Evolutionary conservation across 1,140 invertebrate genomes (phyloP).

Genomic region (Bicyclus anynana): DNA sequence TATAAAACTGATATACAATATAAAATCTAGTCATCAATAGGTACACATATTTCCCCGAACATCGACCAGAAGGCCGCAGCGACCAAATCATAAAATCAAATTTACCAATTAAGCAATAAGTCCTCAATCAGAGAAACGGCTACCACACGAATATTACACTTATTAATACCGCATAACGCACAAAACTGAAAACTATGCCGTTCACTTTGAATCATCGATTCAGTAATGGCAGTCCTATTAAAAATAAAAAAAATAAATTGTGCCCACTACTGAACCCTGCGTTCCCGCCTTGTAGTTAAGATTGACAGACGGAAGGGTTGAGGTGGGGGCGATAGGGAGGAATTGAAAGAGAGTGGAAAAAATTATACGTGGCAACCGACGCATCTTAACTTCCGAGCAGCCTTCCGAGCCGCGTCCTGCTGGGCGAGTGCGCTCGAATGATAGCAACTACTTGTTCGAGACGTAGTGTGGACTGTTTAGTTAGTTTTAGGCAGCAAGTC

Average conservation of each 20-base stretch:
- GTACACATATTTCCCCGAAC: not conserved
- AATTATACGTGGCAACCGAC: slow-evolving; percentile 73
- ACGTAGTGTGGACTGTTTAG: too few relatives aligned
- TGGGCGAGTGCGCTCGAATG: slow-evolving; percentile 34
- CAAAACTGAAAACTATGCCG: slow-evolving; percentile 33
- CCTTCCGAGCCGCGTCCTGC: slow-evolving; percentile 45
- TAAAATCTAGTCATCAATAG: too few relatives aligned
- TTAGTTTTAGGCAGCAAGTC: too few relatives aligned
- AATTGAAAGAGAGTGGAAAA: slow-evolving; percentile 73
- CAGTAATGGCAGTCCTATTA: slow-evolving; percentile 62
- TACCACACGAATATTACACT: slow-evolving; percentile 30
- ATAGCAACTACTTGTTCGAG: not conserved
- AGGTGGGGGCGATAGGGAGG: slow-evolving; percentile 54
- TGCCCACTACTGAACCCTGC: slow-evolving; percentile 62
- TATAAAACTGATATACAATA: too few relatives aligned
- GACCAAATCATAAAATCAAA: slow-evolving; percentile 22
- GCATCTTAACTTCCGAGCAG: slow-evolving; percentile 71
- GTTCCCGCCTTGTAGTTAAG: slow-evolving; percentile 71
- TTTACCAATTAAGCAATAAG: slow-evolving; percentile 29
- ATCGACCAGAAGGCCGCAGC: slow-evolving; percentile 6
- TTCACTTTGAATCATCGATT: slow-evolving; percentile 54
- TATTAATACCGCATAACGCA: slow-evolving; percentile 33
- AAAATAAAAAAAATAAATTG: slow-evolving; percentile 65
- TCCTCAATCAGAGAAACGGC: slow-evolving; percentile 27
- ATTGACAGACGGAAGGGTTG: slow-evolving; percentile 74